Evolutionary conservation across 2,888 invertebrate genomes (phyloP).

Genomic region (Leptinotarsa juncta): DNA sequence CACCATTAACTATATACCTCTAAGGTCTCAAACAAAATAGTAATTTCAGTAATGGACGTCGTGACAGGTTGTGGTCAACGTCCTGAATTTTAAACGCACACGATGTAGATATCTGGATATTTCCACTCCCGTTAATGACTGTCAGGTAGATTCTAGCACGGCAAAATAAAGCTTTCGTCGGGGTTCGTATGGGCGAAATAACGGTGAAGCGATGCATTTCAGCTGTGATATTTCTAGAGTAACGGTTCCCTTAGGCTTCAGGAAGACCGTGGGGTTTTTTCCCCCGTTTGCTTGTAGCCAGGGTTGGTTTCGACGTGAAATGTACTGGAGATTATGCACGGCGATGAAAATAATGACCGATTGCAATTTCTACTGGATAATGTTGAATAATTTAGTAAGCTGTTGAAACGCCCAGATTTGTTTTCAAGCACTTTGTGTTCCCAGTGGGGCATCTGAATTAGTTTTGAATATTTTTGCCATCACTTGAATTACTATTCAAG

Average conservation of each 20-base stretch:
- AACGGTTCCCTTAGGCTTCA: conserved; percentile 13
- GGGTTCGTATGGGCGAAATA: conserved; percentile 17
- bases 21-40: not conserved
- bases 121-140: not conserved
- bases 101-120: conserved; percentile 15
- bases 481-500: too few relatives aligned
- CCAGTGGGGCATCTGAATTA: too few relatives aligned
- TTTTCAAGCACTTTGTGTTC: too few relatives aligned
- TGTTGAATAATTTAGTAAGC: too few relatives aligned
- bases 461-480: too few relatives aligned
- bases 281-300: not conserved
- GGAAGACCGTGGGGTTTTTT: conserved; percentile 7
- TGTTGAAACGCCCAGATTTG: too few relatives aligned
- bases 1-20: not conserved
- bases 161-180: conserved; percentile 16
- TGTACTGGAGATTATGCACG: too few relatives aligned
- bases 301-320: not conserved
- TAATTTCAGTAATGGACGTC: conserved; percentile 16
- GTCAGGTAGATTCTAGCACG: not conserved
- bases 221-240: conserved; percentile 17
- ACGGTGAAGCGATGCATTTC: conserved; percentile 11
- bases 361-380: too few relatives aligned
- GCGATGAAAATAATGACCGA: too few relatives aligned
- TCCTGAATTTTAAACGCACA: conserved; percentile 7
- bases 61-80: conserved; percentile 14